A percentile compares a stretch with the other conserved stretches of the same genome.
Evolutionary conservation across 2,797 vertebrate genomes (phyloP).

Genomic region (Xyrichtys novacula): DNA sequence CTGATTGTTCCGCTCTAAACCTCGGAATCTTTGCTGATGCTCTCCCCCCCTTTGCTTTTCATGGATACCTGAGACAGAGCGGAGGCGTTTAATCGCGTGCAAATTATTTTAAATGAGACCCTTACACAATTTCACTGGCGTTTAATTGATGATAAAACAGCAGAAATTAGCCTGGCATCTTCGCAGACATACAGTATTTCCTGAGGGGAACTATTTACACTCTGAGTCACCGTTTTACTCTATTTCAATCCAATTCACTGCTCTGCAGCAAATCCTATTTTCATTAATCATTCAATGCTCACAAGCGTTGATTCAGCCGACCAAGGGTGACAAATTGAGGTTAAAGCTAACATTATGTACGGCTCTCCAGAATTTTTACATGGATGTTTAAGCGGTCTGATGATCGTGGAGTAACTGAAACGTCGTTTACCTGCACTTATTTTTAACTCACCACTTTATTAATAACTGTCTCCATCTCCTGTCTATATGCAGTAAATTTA

Average conservation of each 20-base stretch:
- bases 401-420: too few species aligned
- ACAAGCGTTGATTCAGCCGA: not conserved
- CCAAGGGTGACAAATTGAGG: not conserved
- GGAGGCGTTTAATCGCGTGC: too few species aligned
- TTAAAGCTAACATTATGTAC: not conserved
- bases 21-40: too few species aligned
- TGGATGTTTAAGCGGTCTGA: not conserved
- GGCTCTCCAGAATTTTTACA: not conserved
- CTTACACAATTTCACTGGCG: not conserved
- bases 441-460: too few species aligned
- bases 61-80: too few species aligned
- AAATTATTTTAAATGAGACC: not conserved
- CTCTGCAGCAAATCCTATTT: not conserved
- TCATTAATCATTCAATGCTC: not conserved
- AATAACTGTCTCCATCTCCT: too few species aligned
- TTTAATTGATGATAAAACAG: not conserved
- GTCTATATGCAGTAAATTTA: too few species aligned
- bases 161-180: not conserved
- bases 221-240: conserved; percentile 1
- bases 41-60: too few species aligned
- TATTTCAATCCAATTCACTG: not conserved
- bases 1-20: too few species aligned
- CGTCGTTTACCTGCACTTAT: too few species aligned
- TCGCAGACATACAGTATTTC: not conserved
- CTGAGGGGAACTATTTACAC: conserved; percentile 1